Conservation (phyloP, 2,888 invertebrate species). For the Esperia sulphurella region DNA sequence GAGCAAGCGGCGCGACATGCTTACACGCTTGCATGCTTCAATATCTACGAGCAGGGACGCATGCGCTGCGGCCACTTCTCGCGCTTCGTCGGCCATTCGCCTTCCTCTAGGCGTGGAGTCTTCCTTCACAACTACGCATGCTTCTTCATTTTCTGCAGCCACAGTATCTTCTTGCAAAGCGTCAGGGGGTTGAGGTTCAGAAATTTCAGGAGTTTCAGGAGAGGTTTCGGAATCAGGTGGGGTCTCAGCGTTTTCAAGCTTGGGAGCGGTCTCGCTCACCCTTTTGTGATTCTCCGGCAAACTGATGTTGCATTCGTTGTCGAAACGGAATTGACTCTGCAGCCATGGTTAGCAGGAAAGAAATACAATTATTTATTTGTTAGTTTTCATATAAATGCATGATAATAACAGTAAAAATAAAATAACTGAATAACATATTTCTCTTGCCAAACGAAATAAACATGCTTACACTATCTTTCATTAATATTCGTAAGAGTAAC, state of each 20-base stretch:
- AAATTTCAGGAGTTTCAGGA: conserved; percentile 25
- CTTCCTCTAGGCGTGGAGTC: conserved; percentile 65
- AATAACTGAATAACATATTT: too few relatives aligned
- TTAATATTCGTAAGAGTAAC: too few relatives aligned
- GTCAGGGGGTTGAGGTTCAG: conserved; percentile 39
- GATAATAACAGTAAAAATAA: too few relatives aligned
- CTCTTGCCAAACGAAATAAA: too few relatives aligned
- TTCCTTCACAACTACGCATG: conserved; percentile 72
- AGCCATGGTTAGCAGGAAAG: conserved; percentile 62
- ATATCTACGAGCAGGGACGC: conserved; percentile 77
- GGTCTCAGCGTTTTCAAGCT: conserved; percentile 56
- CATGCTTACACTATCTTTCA: too few relatives aligned
- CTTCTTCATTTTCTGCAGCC: conserved; percentile 46
- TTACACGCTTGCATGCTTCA: conserved; percentile 85
- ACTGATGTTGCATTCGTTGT: conserved; percentile 99
- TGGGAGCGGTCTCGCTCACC: conserved; percentile 87
- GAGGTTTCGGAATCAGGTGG: conserved; percentile 18
- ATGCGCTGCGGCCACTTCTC: conserved; percentile 73
- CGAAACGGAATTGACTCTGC: conserved; percentile 99
- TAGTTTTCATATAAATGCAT: neutral
- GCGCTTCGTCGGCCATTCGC: conserved; percentile 71
- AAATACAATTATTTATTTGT: conserved; percentile 24
- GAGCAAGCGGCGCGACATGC: conserved; percentile 78
- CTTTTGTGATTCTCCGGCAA: conserved; percentile 98
- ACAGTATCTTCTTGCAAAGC: conserved; percentile 55